phyloP scores from a whole-genome alignment of 2,797 vertebrate genomes.

The Sebastolobus alascanus region DNA sequence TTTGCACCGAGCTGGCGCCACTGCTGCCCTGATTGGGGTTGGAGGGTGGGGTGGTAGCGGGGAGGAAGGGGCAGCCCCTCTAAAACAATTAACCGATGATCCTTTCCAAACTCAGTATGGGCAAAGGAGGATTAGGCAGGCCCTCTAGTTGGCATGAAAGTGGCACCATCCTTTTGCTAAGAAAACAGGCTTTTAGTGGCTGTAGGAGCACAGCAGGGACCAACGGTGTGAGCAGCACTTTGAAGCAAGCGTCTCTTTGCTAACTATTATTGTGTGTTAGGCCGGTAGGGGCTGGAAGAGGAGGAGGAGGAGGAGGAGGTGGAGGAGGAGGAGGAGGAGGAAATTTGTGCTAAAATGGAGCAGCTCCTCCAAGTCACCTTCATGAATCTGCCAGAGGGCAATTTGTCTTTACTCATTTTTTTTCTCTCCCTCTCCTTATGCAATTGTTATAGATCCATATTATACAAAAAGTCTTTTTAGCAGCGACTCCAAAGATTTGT shows the following conservation, averaged over 20 bases:
- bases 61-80: slow-evolving; percentile 47
- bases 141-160: slow-evolving; percentile 63
- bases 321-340: slow-evolving; percentile 53
- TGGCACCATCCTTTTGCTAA: slow-evolving; percentile 65
- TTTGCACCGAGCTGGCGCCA: slow-evolving; percentile 88
- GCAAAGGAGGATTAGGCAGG: slow-evolving; percentile 56
- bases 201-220: slow-evolving; percentile 62
- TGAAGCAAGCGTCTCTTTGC: slow-evolving; percentile 83
- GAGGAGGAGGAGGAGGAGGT: slow-evolving; percentile 42
- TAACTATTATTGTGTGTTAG: slow-evolving; percentile 67
- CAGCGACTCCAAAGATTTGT: slow-evolving; percentile 73
- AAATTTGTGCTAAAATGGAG: slow-evolving; percentile 77
- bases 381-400: slow-evolving; percentile 75
- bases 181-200: slow-evolving; percentile 61
- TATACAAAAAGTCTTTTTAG: slow-evolving; percentile 69
- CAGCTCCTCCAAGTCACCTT: slow-evolving; percentile 85
- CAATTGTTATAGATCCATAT: slow-evolving; percentile 82
- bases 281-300: slow-evolving; percentile 55
- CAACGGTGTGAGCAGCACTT: slow-evolving; percentile 75
- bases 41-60: slow-evolving; percentile 53
- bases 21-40: slow-evolving; percentile 81
- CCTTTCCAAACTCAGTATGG: slow-evolving; percentile 56
- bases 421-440: slow-evolving; percentile 72
- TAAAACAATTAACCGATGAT: slow-evolving; percentile 46
- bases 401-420: slow-evolving; percentile 67